Percentiles rank a stretch among this genome's conserved stretches.
Conservation (phyloP, 2,888 invertebrate genomes). For the Dysmachus trigonus region DNA sequence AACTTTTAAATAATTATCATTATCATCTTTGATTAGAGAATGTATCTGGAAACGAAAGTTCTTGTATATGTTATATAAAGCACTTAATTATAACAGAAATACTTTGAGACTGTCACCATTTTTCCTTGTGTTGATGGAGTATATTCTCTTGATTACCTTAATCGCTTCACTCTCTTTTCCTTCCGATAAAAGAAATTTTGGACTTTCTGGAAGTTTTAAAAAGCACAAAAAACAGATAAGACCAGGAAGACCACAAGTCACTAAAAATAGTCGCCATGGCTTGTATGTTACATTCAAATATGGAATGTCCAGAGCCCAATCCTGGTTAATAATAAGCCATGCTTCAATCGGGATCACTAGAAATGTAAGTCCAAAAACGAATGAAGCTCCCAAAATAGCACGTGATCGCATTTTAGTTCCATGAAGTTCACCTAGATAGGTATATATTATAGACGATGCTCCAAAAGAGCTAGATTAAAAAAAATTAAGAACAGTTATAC, state of each 20-base stretch:
- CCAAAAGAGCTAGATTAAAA: background rate
- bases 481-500: background rate
- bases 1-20: background rate
- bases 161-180: slow-evolving; percentile 56
- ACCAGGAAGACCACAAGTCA: slow-evolving; percentile 59
- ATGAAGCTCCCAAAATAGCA: slow-evolving; percentile 60
- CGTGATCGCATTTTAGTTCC: slow-evolving; percentile 64
- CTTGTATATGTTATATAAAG: background rate
- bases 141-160: slow-evolving; percentile 56
- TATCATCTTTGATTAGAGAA: background rate
- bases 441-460: slow-evolving; percentile 65
- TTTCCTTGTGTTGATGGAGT: slow-evolving; percentile 55
- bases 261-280: slow-evolving; percentile 60
- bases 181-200: slow-evolving; percentile 58
- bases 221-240: slow-evolving; percentile 56
- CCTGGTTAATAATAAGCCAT: slow-evolving; percentile 59
- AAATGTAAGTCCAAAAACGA: slow-evolving; percentile 59
- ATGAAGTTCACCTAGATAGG: slow-evolving; percentile 68
- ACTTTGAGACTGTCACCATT: slow-evolving; percentile 54
- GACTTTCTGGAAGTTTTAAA: slow-evolving; percentile 60
- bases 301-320: slow-evolving; percentile 56
- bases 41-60: background rate
- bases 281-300: slow-evolving; percentile 56
- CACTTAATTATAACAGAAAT: slow-evolving; percentile 44
- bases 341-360: slow-evolving; percentile 59